phyloP scores from a whole-genome alignment of 2,888 invertebrate species.

The Prosapia bicincta region DNA sequence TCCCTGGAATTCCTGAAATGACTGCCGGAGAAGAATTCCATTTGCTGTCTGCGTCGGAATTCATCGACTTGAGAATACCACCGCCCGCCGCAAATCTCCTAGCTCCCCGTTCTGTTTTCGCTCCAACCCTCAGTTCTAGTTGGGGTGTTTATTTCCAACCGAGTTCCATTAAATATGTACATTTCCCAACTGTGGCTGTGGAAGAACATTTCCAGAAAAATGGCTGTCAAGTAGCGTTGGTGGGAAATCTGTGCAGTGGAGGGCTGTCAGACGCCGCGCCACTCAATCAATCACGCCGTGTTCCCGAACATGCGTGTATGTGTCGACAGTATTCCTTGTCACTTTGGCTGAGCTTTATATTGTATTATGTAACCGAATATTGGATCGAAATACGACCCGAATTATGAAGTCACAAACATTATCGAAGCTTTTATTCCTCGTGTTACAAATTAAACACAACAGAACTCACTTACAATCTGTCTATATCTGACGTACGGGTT shows the following conservation, averaged over 20 bases:
- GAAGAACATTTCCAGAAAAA: neutral
- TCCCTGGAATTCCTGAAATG: neutral
- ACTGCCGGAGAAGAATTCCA: neutral
- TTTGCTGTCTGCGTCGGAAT: neutral
- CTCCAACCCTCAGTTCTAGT: neutral
- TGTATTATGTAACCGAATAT: too few species aligned
- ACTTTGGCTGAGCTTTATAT: too few species aligned
- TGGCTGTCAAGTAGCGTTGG: neutral
- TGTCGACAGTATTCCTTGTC: too few species aligned
- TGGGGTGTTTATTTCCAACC: conserved; percentile 2
- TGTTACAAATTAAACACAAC: too few species aligned
- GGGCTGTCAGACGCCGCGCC: neutral
- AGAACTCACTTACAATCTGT: too few species aligned
- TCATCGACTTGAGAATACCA: neutral
- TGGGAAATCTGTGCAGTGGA: neutral
- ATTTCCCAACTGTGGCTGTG: neutral
- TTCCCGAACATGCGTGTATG: neutral
- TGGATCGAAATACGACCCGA: too few species aligned
- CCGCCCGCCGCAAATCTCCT: too few species aligned
- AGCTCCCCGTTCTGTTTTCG: neutral
- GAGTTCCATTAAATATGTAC: neutral
- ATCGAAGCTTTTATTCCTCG: too few species aligned
- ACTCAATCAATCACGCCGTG: neutral
- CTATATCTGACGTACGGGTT: too few species aligned
- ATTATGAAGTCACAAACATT: too few species aligned